Evolutionary conservation across 2,888 invertebrate species (phyloP).

Genomic region (Leptothorax acervorum): DNA sequence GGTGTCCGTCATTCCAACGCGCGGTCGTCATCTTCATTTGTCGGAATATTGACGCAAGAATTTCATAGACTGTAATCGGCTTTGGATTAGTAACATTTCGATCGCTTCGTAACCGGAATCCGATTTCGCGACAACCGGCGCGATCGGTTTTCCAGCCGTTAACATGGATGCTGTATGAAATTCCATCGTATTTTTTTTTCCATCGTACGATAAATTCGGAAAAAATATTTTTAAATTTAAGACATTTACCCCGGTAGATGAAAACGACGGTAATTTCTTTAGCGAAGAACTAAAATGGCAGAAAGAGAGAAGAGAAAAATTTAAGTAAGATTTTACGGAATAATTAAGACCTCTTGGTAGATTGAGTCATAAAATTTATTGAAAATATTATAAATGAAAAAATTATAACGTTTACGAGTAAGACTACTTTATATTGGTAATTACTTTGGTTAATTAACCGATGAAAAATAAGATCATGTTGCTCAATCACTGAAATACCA

Average conservation of each 20-base stretch:
- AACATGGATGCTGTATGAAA: constrained; percentile 26
- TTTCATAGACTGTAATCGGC: constrained; percentile 64
- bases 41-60: constrained; percentile 62
- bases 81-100: constrained; percentile 57
- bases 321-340: background rate
- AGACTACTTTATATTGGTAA: background rate
- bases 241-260: background rate
- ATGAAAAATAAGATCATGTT: background rate
- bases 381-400: background rate
- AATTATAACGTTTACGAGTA: background rate
- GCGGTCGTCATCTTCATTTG: constrained; percentile 49
- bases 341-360: background rate
- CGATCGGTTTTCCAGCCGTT: constrained; percentile 40
- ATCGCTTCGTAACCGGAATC: constrained; percentile 46
- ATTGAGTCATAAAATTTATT: background rate
- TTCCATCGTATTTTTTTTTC: constrained; percentile 20
- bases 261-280: background rate
- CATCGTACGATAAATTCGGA: background rate
- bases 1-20: constrained; percentile 31
- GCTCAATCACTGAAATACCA: background rate
- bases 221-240: background rate
- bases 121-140: constrained; percentile 48
- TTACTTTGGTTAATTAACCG: background rate
- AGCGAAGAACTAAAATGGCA: background rate
- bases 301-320: background rate